These are phyloP conservation scores for Dendrocincla fuliginosa DNA, from an alignment of 2,797 vertebrate genomes.

Conservation along the genomic window DNA sequence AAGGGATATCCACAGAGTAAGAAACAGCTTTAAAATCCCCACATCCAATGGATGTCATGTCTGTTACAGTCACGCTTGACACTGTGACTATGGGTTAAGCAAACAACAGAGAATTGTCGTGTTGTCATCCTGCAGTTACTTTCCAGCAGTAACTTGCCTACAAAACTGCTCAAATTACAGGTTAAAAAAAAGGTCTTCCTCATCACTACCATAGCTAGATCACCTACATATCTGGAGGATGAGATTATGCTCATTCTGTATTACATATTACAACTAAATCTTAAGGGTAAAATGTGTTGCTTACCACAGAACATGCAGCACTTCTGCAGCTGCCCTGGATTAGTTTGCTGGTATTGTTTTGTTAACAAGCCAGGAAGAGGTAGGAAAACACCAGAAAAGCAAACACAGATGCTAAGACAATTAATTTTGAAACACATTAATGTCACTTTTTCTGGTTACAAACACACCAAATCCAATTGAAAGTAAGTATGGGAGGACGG, in stretches of 20 bases:
- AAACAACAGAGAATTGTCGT: not conserved
- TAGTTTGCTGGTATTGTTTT: constrained; percentile 1
- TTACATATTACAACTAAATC: not conserved
- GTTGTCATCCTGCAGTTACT: not conserved
- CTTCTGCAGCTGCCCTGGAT: constrained; percentile 7
- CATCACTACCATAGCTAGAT: not conserved
- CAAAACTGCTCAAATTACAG: not conserved
- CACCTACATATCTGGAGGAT: not conserved
- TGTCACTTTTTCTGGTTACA: constrained; percentile 38
- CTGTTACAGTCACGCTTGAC: not conserved
- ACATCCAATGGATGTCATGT: not conserved
- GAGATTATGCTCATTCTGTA: not conserved
- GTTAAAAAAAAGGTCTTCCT: not conserved
- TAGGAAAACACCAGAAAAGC: not conserved
- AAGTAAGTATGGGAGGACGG: not conserved
- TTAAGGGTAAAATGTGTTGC: not conserved
- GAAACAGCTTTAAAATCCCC: not conserved
- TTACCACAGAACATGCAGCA: not conserved
- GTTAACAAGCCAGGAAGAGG: constrained; percentile 22
- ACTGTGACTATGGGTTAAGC: not conserved
- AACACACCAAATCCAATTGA: not conserved
- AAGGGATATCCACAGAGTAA: not conserved
- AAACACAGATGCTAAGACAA: not conserved
- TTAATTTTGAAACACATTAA: not conserved
- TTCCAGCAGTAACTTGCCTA: not conserved